phyloP scores from a whole-genome alignment of 2,888 invertebrate genomes.

The Parnassius mnemosyne region DNA sequence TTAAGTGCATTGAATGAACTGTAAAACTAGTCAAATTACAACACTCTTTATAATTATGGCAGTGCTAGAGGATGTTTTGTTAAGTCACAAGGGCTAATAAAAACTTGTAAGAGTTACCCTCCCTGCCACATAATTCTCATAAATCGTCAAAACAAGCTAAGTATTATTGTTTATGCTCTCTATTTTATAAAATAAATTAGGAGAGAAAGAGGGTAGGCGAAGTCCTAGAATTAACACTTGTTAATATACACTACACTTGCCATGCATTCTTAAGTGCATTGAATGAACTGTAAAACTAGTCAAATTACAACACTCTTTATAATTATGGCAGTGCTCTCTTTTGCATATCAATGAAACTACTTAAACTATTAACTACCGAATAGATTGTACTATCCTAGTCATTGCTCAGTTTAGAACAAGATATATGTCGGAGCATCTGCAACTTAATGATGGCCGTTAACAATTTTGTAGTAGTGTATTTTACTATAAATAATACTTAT shows the following conservation, averaged over 20 bases:
- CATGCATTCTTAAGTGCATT: background rate
- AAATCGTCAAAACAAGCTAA: no score
- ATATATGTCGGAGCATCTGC: background rate
- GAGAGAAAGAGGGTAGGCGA: no score
- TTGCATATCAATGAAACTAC: background rate
- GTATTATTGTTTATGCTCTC: no score
- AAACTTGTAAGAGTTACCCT: no score
- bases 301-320: constrained; percentile 2
- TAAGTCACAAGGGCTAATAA: background rate
- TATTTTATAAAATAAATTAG: no score
- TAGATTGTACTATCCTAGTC: background rate
- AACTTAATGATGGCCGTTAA: no score
- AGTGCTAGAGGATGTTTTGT: constrained; percentile 14
- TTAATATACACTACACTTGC: background rate
- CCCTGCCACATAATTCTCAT: no score
- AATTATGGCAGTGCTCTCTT: constrained; percentile 11
- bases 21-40: background rate
- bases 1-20: background rate
- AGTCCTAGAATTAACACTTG: background rate
- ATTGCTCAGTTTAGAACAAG: background rate
- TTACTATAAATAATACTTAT: no score
- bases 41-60: constrained; percentile 7
- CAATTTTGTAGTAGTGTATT: no score
- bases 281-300: background rate
- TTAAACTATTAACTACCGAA: constrained; percentile 14